Conservation (phyloP, 2,113 vertebrate genomes). For the Engystomops pustulosus region DNA sequence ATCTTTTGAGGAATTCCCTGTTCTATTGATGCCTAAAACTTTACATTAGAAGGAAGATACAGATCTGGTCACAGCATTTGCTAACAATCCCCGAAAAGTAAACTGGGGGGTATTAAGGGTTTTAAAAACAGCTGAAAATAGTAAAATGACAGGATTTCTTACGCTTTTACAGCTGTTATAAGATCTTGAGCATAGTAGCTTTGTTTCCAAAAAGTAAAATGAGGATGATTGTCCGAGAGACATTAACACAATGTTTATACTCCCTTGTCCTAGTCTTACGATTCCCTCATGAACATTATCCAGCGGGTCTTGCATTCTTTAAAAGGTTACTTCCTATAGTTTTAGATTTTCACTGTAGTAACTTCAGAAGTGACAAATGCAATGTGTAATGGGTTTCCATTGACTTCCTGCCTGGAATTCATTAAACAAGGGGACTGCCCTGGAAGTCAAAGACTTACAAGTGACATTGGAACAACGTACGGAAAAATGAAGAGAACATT, state of each 20-base stretch:
- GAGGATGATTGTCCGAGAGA: background rate
- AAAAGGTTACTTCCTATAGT: background rate
- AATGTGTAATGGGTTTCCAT: background rate
- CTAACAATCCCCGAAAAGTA: background rate
- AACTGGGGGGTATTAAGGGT: background rate
- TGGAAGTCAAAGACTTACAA: background rate
- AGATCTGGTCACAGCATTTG: background rate
- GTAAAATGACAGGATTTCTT: background rate
- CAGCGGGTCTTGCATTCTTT: background rate
- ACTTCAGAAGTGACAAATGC: slow-evolving; percentile 4
- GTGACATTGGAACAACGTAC: background rate
- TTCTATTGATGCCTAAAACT: too few species aligned
- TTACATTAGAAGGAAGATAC: too few species aligned
- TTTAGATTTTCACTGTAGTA: background rate
- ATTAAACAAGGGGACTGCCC: slow-evolving; percentile 13
- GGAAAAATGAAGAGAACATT: background rate
- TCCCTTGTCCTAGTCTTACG: background rate
- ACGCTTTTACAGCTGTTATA: slow-evolving; percentile 17
- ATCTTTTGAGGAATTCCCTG: too few species aligned
- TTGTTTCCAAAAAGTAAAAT: background rate
- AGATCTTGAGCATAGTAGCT: too few species aligned
- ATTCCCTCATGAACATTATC: background rate
- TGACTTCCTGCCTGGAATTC: slow-evolving; percentile 7
- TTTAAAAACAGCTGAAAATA: background rate
- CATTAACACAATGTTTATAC: background rate